These are phyloP conservation scores for Pyrrhosoma nymphula DNA, from an alignment of 2,888 invertebrate genomes.

Conservation along the genomic window DNA sequence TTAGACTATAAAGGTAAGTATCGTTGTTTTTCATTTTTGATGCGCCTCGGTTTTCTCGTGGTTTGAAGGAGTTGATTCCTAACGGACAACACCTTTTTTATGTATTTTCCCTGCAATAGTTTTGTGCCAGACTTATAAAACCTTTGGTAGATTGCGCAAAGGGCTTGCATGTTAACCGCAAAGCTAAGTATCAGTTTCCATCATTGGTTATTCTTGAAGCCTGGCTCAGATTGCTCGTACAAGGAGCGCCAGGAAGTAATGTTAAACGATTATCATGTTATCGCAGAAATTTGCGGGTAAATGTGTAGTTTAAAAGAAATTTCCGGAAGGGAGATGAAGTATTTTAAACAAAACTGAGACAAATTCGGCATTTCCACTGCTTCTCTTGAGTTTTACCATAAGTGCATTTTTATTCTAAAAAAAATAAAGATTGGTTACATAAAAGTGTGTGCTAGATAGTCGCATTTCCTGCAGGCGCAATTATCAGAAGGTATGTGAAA, in stretches of 20 bases:
- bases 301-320: not conserved
- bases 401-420: too few relatives aligned
- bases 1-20: too few relatives aligned
- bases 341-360: too few relatives aligned
- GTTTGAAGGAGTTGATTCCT: not conserved
- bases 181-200: not conserved
- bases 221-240: not conserved
- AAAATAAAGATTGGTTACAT: too few relatives aligned
- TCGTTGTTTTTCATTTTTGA: too few relatives aligned
- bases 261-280: not conserved
- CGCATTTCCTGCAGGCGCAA: too few relatives aligned
- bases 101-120: not conserved
- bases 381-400: too few relatives aligned
- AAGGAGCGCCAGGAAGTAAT: not conserved
- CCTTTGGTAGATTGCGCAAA: not conserved
- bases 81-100: not conserved
- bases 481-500: too few relatives aligned
- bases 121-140: not conserved
- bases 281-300: not conserved
- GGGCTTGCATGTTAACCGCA: not conserved
- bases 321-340: not conserved
- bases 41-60: not conserved
- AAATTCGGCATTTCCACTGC: too few relatives aligned
- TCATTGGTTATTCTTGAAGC: not conserved
- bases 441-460: too few relatives aligned